Evolutionary conservation across 2,888 invertebrate species (phyloP).

Genomic region (Cabera pusaria): DNA sequence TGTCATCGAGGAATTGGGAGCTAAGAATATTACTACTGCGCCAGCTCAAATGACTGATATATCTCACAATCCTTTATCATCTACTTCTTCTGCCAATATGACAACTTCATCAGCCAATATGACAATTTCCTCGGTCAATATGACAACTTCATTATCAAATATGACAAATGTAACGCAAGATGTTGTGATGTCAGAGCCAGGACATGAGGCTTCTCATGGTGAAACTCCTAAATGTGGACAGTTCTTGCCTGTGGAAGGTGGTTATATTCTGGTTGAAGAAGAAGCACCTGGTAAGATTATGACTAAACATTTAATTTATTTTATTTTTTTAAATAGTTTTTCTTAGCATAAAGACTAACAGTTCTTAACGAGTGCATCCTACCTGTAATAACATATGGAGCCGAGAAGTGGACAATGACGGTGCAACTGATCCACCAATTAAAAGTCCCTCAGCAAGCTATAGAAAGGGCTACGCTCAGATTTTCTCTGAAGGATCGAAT

Average conservation of each 20-base stretch:
- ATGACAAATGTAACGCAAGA: slow-evolving; percentile 34
- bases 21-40: slow-evolving; percentile 19
- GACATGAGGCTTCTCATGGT: slow-evolving; percentile 50
- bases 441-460: no score
- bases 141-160: slow-evolving; percentile 1
- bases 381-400: no score
- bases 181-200: slow-evolving; percentile 58
- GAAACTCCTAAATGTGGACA: slow-evolving; percentile 47
- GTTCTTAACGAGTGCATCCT: no score
- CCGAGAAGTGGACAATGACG: no score
- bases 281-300: slow-evolving; percentile 46
- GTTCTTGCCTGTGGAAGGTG: slow-evolving; percentile 70
- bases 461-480: no score
- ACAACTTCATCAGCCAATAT: slow-evolving; percentile 8
- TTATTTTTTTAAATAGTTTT: no score
- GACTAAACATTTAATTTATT: no score
- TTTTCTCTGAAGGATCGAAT: no score
- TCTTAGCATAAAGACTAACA: no score
- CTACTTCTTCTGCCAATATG: slow-evolving; percentile 1
- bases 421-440: no score
- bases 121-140: slow-evolving; percentile 12
- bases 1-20: slow-evolving; percentile 59
- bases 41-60: slow-evolving; percentile 21
- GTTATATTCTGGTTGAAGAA: slow-evolving; percentile 65
- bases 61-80: not conserved